A percentile compares a stretch with the other conserved stretches of the same genome.
These are phyloP conservation scores for Chloroclystis v-ata DNA, from an alignment of 2,888 invertebrate genomes.

Conservation along the genomic window DNA sequence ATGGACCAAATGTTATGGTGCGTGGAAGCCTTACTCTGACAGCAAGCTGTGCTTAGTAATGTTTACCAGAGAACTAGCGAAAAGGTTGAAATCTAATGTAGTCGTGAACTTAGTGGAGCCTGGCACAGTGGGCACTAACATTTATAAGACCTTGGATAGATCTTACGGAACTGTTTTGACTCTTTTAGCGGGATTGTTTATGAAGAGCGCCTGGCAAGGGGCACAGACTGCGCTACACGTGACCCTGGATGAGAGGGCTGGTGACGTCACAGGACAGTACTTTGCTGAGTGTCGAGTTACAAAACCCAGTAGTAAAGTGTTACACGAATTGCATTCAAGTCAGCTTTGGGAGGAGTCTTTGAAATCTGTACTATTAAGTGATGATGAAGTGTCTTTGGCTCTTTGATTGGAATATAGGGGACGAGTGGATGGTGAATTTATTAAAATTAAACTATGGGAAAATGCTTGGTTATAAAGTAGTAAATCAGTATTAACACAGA, in stretches of 20 bases:
- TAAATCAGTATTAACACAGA: no score
- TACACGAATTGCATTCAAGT: slow-evolving; percentile 81
- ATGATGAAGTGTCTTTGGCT: slow-evolving; percentile 2
- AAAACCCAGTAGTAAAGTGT: slow-evolving; percentile 71
- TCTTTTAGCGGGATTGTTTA: no score
- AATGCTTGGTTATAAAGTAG: no score
- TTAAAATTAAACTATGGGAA: no score
- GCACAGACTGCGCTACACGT: slow-evolving; percentile 85
- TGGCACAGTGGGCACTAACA: slow-evolving; percentile 86
- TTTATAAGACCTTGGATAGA: no score
- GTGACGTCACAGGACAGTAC: slow-evolving; percentile 81
- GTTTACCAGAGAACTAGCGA: slow-evolving; percentile 82
- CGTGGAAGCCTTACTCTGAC: slow-evolving; percentile 66
- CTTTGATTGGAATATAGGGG: no score
- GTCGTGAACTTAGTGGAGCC: slow-evolving; percentile 89
- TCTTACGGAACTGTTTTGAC: slow-evolving; percentile 68
- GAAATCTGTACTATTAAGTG: slow-evolving; percentile 37
- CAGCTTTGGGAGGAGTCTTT: slow-evolving; percentile 88
- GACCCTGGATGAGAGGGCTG: slow-evolving; percentile 82
- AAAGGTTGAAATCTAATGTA: slow-evolving; percentile 81
- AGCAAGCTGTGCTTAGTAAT: slow-evolving; percentile 85
- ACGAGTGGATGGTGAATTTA: no score
- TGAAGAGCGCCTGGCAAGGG: slow-evolving; percentile 82
- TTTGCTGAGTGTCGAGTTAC: slow-evolving; percentile 83
- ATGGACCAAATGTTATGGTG: slow-evolving; percentile 35